phyloP scores from a whole-genome alignment of 2,113 vertebrate genomes.

The Apteryx owenii region DNA sequence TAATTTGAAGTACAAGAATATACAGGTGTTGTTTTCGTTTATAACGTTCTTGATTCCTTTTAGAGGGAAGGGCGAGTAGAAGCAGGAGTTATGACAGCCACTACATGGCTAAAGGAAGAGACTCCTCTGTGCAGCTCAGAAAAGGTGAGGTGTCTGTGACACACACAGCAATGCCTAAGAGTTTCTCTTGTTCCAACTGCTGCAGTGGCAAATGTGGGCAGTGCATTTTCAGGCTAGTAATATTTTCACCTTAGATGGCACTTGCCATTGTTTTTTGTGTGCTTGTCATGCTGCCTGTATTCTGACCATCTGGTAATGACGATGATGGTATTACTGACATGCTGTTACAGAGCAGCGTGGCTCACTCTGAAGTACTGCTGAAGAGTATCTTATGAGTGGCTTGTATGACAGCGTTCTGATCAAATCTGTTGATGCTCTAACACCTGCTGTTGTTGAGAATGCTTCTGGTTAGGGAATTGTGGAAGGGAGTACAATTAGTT shows the following conservation, averaged over 20 bases:
- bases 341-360: neutral
- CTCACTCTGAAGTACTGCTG: neutral
- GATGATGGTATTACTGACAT: neutral
- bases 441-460: neutral
- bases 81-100: slow-evolving; percentile 87
- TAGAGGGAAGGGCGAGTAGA: slow-evolving; percentile 93
- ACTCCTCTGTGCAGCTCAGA: neutral
- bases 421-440: neutral
- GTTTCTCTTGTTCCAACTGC: neutral
- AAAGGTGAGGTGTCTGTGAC: slow-evolving; percentile 77
- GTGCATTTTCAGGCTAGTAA: neutral
- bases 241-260: neutral
- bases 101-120: slow-evolving; percentile 79
- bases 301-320: neutral
- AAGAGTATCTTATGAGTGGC: neutral
- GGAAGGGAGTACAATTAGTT: neutral
- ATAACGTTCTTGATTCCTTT: neutral
- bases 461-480: neutral
- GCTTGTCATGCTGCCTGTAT: neutral
- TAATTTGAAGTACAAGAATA: neutral
- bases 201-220: neutral
- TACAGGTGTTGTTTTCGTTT: neutral
- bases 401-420: neutral
- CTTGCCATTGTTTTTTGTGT: neutral
- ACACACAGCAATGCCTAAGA: neutral